A percentile compares a stretch with the other conserved stretches of the same genome.
phyloP scores from a whole-genome alignment of 2,888 invertebrate species.

The Electrophaes corylata region DNA sequence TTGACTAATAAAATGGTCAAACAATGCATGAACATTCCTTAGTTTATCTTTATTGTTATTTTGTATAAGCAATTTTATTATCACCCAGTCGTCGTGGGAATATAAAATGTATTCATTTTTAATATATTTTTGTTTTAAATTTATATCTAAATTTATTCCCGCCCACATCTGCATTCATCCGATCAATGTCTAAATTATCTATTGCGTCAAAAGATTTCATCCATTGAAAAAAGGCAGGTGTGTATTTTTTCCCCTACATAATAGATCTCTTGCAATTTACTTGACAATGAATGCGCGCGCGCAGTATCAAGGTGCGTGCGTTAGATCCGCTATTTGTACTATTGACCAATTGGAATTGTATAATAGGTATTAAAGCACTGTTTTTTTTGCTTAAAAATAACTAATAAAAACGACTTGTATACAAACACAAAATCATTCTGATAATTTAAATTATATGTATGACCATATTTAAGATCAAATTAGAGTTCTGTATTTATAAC shows the following conservation, averaged over 20 bases:
- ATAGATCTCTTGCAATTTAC: conserved; percentile 56
- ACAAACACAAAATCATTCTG: too few relatives aligned
- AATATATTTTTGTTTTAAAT: neutral
- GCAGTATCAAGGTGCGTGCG: conserved; percentile 54
- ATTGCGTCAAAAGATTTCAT: conserved; percentile 8
- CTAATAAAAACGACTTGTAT: too few relatives aligned
- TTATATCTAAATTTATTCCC: conserved; percentile 10
- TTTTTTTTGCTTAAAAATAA: conserved; percentile 17
- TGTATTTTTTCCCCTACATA: conserved; percentile 46
- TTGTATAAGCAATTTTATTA: too few relatives aligned
- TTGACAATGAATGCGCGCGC: conserved; percentile 53
- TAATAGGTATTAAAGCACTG: conserved; percentile 44
- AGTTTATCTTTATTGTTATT: too few relatives aligned
- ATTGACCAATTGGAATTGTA: conserved; percentile 49
- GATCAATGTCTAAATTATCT: conserved; percentile 22
- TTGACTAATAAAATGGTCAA: neutral
- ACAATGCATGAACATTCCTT: neutral
- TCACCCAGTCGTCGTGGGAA: too few relatives aligned
- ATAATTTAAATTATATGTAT: too few relatives aligned
- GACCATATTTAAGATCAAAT: neutral
- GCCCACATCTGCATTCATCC: conserved; percentile 22
- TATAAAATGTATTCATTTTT: neutral
- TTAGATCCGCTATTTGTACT: conserved; percentile 35
- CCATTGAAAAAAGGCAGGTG: conserved; percentile 49
- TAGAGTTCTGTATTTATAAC: too few relatives aligned